Conservation (phyloP, 2,797 vertebrate genomes). For the Catamblyrhynchus diadema region DNA sequence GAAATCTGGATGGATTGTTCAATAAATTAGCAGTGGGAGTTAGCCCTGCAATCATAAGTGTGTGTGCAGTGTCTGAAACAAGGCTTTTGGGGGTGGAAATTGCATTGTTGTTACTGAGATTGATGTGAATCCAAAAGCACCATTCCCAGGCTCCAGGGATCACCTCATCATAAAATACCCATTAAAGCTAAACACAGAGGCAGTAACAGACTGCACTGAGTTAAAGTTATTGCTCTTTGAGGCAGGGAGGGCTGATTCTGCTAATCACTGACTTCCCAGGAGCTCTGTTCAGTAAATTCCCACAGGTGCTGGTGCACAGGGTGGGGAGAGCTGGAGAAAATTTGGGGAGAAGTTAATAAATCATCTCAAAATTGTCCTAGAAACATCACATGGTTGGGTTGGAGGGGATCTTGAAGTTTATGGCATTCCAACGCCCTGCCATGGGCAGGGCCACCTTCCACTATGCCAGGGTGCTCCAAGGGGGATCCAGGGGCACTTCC, state of each 20-base stretch:
- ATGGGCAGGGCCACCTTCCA: neutral
- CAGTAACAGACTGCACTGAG: neutral
- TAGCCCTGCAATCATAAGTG: neutral
- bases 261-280: neutral
- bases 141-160: neutral
- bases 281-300: accelerated
- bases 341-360: neutral
- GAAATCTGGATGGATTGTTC: neutral
- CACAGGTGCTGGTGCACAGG: accelerated
- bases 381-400: neutral
- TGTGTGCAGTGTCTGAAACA: neutral
- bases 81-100: neutral
- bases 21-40: neutral
- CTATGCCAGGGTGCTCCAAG: neutral
- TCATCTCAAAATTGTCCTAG: neutral
- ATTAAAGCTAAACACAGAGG: neutral
- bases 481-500: neutral
- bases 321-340: neutral
- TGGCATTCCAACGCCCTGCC: neutral
- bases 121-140: neutral
- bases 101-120: neutral
- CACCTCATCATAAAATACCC: neutral
- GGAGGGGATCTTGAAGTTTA: neutral
- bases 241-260: neutral
- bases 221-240: neutral